Evolutionary conservation across 2,113 vertebrate genomes (phyloP).

Genomic region (Rafetus swinhoei): DNA sequence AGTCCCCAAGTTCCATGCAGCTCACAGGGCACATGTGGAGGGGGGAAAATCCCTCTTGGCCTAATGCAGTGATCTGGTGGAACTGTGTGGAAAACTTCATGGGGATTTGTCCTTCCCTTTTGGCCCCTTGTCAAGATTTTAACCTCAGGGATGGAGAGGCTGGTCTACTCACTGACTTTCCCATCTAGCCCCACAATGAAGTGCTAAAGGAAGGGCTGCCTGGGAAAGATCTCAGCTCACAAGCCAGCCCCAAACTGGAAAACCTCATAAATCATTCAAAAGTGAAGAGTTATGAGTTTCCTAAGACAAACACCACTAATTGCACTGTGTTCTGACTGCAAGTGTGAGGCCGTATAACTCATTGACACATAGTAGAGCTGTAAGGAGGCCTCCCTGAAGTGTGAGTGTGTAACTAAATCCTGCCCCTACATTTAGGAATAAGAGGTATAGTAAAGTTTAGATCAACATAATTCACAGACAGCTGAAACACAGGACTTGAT

Average conservation of each 20-base stretch:
- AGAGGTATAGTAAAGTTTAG: neutral
- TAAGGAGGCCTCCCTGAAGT: neutral
- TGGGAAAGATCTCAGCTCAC: neutral
- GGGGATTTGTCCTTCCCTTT: neutral
- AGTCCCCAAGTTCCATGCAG: fast-evolving
- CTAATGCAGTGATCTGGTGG: neutral
- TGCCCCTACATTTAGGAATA: fast-evolving
- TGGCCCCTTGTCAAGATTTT: neutral
- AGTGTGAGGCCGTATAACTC: neutral
- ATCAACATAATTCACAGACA: neutral
- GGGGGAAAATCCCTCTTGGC: neutral
- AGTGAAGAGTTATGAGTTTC: conserved; percentile 60
- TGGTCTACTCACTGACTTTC: neutral
- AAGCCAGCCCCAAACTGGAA: neutral
- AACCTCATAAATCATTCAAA: conserved; percentile 62
- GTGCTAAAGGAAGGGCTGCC: neutral
- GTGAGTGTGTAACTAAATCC: neutral
- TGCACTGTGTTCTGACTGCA: conserved; percentile 34
- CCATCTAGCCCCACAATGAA: neutral
- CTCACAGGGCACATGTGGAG: neutral
- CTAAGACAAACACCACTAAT: conserved; percentile 57
- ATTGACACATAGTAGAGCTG: fast-evolving
- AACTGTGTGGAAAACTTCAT: neutral
- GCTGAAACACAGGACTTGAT: neutral
- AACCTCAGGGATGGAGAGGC: neutral